These are phyloP conservation scores for Rallus crepitans DNA, from an alignment of 2,797 vertebrate genomes.

Conservation along the genomic window DNA sequence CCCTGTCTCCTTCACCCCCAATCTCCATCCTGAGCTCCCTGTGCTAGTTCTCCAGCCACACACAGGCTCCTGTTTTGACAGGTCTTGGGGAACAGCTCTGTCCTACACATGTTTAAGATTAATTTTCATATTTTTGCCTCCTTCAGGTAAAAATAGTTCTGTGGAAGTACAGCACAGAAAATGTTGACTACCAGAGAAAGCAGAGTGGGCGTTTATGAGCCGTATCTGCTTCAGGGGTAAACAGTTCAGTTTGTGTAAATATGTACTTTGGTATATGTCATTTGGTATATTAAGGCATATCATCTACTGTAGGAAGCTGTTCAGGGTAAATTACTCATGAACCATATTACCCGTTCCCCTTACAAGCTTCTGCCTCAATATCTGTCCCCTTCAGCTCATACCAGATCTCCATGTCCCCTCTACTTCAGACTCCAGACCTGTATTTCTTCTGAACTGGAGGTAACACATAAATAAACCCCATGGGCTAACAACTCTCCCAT, in stretches of 20 bases:
- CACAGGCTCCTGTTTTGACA: not conserved
- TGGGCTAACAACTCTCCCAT: not conserved
- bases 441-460: not conserved
- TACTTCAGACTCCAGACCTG: not conserved
- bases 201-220: not conserved
- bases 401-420: not conserved
- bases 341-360: not conserved
- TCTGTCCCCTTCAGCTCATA: not conserved
- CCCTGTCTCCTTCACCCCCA: not conserved
- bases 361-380: not conserved
- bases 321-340: not conserved
- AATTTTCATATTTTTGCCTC: not conserved
- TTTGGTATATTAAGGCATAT: not conserved
- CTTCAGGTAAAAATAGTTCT: not conserved
- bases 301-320: not conserved
- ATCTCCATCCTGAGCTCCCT: not conserved
- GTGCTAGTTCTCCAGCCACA: not conserved
- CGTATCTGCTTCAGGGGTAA: constrained; percentile 31
- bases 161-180: not conserved
- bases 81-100: not conserved
- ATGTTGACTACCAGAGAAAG: not conserved
- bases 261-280: constrained; percentile 46
- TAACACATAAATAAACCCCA: not conserved
- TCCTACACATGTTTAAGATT: not conserved
- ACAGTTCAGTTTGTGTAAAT: constrained; percentile 57